Percentiles rank a stretch among this genome's conserved stretches.
Evolutionary conservation across 2,113 vertebrate genomes (phyloP).

Genomic region (Melanotaenia duboulayi): DNA sequence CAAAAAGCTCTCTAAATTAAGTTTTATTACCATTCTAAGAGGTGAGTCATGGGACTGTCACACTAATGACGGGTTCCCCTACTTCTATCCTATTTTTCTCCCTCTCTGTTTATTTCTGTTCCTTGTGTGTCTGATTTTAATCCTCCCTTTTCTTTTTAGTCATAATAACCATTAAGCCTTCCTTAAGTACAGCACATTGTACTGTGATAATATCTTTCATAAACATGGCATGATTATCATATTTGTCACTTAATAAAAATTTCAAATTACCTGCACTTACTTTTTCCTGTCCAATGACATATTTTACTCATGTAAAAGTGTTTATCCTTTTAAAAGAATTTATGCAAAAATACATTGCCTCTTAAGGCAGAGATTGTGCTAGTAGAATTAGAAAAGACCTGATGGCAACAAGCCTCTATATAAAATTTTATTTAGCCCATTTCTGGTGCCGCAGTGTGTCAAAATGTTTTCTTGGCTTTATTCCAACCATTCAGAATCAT

Average conservation of each 20-base stretch:
- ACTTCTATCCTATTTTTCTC: conserved; percentile 18
- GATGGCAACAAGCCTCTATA: background rate
- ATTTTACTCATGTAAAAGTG: background rate
- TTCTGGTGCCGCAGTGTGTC: too few relatives aligned
- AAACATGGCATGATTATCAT: conserved; percentile 9
- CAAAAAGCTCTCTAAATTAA: conserved; percentile 56
- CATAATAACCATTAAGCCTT: conserved; percentile 3
- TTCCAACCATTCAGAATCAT: too few relatives aligned
- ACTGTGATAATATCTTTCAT: background rate
- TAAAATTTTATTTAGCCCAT: too few relatives aligned
- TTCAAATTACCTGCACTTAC: background rate
- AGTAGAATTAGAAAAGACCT: background rate
- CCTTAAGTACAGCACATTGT: background rate
- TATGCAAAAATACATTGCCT: too few relatives aligned
- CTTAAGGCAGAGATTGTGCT: too few relatives aligned
- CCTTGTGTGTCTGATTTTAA: conserved; percentile 1
- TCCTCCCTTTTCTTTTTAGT: conserved; percentile 19
- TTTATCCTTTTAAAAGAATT: background rate
- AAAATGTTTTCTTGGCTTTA: too few relatives aligned
- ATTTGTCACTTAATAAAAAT: background rate
- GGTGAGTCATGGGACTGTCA: conserved; percentile 69
- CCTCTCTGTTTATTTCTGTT: conserved; percentile 32
- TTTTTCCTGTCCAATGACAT: background rate
- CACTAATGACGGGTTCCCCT: conserved; percentile 71
- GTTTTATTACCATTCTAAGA: conserved; percentile 58